Evolutionary conservation across 1,140 invertebrate genomes (phyloP), one percentile per base, ranked within the genome.

Genomic region (Macrocentrus cingulum): DNA sequence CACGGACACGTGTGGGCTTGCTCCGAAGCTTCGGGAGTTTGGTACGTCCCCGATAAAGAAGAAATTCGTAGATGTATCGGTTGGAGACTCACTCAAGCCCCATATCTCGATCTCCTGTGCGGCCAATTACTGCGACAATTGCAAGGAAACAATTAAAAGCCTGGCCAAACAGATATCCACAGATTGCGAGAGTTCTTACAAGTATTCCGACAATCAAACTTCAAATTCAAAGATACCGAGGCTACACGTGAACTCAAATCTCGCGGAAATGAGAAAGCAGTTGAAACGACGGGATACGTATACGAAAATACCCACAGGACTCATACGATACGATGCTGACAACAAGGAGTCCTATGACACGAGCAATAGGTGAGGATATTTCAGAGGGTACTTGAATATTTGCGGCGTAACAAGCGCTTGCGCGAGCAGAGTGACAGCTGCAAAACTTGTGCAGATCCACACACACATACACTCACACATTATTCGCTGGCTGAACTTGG

Each of bases 51-150:
- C 81, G 5, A 67, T 76, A 2, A 80, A 79, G 13, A 78, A 74
- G 59, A 77, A 77, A 51, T 65, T 79, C 32, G 66, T 75, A 0
- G 83, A 85, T 48, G 82, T 82, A 1, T 82, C 80, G 7, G 83
- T 84, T 18, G 83, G 83, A 0, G 78, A 82, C 9, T 80, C 80
- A 2, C 64, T 83, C 0, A 82, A 80, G 54, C 79, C 81, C 1
- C 80, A 82, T 45, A 82, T 82, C 32, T 75, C 75, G 0, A 81
- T 82, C n/a, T 72, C 78, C 2, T 80, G 81, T 57, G 75, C 80
- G 44, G 81, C 84, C 32, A 84, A 83, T 63, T 82, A 87, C 56
- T 87, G 85, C 76, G 85, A 87, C 66, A 85, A 86, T 61, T 87
- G 85, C 68, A 85, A 85, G 64, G 82, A 83, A 52, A 81, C 81